Conservation (phyloP, 2,888 invertebrate genomes). For the Caenorhabditis imperialis region DNA sequence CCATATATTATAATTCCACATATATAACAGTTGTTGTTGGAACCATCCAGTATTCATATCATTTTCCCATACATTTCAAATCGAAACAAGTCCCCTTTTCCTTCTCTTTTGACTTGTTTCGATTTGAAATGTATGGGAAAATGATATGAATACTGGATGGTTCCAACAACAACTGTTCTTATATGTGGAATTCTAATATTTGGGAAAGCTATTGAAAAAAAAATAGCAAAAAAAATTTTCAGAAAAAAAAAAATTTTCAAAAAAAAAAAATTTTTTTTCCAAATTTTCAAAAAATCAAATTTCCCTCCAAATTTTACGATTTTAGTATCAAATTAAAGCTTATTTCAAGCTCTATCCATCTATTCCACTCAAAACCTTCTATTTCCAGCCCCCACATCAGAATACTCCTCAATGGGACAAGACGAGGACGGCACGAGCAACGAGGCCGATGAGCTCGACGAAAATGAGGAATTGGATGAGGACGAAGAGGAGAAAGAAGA, state of each 20-base stretch:
- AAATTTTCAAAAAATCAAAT: too few species aligned
- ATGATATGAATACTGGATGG: constrained; percentile 18
- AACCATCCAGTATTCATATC: constrained; percentile 23
- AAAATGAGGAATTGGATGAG: constrained; percentile 78
- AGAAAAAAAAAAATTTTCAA: too few species aligned
- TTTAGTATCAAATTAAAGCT: too few species aligned
- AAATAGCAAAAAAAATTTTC: neutral
- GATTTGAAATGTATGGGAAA: constrained; percentile 28
- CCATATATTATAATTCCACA: too few species aligned
- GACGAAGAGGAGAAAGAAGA: constrained; percentile 81
- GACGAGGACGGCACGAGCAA: constrained; percentile 74
- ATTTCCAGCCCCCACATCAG: constrained; percentile 53
- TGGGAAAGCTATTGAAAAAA: neutral
- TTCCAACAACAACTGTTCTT: too few species aligned
- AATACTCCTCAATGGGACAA: constrained; percentile 59
- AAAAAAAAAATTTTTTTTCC: neutral
- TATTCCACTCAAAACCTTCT: too few species aligned
- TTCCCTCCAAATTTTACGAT: too few species aligned
- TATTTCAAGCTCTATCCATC: too few species aligned
- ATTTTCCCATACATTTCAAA: constrained; percentile 23
- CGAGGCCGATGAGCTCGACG: constrained; percentile 56
- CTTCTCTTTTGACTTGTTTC: too few species aligned
- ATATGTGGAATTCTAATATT: too few species aligned
- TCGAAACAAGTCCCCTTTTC: too few species aligned
- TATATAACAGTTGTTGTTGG: too few species aligned